Percentiles rank a stretch among this genome's conserved stretches.
Evolutionary conservation across 2,797 vertebrate genomes (phyloP).

Genomic region (Platalea minor): DNA sequence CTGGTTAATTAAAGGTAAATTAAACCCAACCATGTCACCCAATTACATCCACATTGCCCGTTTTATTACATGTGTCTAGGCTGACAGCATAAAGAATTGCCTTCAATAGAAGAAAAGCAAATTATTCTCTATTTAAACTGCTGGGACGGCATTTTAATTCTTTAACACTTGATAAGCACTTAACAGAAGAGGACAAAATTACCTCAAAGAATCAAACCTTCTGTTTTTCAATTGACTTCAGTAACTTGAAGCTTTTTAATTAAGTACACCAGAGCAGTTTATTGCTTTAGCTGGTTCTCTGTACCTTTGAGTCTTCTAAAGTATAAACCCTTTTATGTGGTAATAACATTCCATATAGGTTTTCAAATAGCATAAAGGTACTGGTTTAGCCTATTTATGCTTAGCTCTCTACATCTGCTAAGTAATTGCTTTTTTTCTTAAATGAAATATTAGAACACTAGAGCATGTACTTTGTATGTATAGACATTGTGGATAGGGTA

Average conservation of each 20-base stretch:
- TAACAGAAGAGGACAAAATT: slow-evolving; percentile 66
- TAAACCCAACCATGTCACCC: slow-evolving; percentile 56
- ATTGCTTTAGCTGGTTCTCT: slow-evolving; percentile 68
- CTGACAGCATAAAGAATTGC: slow-evolving; percentile 70
- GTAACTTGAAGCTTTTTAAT: slow-evolving; percentile 74
- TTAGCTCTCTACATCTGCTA: slow-evolving; percentile 58
- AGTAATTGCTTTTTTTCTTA: slow-evolving; percentile 67
- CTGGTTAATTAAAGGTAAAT: slow-evolving; percentile 67
- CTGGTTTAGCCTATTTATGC: slow-evolving; percentile 50
- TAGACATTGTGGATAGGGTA: slow-evolving; percentile 38
- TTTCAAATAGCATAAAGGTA: slow-evolving; percentile 40
- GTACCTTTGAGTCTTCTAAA: slow-evolving; percentile 65
- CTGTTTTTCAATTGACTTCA: slow-evolving; percentile 65
- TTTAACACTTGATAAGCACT: slow-evolving; percentile 68
- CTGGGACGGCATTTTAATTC: slow-evolving; percentile 61
- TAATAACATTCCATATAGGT: slow-evolving; percentile 65
- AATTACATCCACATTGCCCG: slow-evolving; percentile 52
- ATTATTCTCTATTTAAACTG: slow-evolving; percentile 66
- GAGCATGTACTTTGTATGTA: slow-evolving; percentile 26
- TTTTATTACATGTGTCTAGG: slow-evolving; percentile 65
- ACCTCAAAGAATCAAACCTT: slow-evolving; percentile 63
- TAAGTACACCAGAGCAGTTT: slow-evolving; percentile 67
- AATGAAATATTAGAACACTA: slow-evolving; percentile 56
- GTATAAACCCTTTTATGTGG: slow-evolving; percentile 55
- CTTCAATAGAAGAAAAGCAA: slow-evolving; percentile 62